Base-by-base conservation (phyloP, 2,113 vertebrate species). In the Nothobranchius kuhntae region DNA sequence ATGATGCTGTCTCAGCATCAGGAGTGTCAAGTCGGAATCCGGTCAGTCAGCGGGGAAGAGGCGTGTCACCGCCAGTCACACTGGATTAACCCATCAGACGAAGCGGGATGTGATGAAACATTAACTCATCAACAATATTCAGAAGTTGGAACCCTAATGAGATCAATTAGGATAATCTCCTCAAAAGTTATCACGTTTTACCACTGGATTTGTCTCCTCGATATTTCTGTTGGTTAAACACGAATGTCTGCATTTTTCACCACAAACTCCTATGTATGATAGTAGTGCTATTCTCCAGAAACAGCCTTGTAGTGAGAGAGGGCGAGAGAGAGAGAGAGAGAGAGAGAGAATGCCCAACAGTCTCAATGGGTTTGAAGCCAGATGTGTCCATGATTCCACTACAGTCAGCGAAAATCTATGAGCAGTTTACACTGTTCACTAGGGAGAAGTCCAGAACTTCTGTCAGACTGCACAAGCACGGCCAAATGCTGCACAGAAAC, bases 41-140 rank as follows among this genome's bases (percentile, higher is more conserved):
- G 80, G 57, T 84, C 68, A 73, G 61, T 65, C 59, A 75, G 75
- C 69, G 63, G 47, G 71, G 68, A 60, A 65, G 58, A 71, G 54
- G 65, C 65, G 15, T 57, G 56, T 69, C 48, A 72, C 45, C 72
- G 50, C 51, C 9, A 9, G 8, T n/a, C 6, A n/a, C 15, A 8
- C 2, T n/a, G 15, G 13, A 21, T 51, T 21, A 50, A 51, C 48
- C n/a, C n/a, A 9, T 21, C 8, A 17, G 48, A 51, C 9, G 1
- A 51, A 21, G 9, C 48, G 21, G 4, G 9, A 45, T 45, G 44
- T 45, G 12, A 13, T 11, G 10, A 45, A 44, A 44, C 36, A 38
- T 38, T 44, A 44, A 10, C 42, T 44, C 2, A 44, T 10, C 8
- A 44, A 44, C 11, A 44, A 44, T 38, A 7, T 38, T 7, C 36